Percentiles rank a stretch among this genome's conserved stretches.
phyloP scores from a whole-genome alignment of 2,888 invertebrate genomes.

The Tetragonula carbonaria region DNA sequence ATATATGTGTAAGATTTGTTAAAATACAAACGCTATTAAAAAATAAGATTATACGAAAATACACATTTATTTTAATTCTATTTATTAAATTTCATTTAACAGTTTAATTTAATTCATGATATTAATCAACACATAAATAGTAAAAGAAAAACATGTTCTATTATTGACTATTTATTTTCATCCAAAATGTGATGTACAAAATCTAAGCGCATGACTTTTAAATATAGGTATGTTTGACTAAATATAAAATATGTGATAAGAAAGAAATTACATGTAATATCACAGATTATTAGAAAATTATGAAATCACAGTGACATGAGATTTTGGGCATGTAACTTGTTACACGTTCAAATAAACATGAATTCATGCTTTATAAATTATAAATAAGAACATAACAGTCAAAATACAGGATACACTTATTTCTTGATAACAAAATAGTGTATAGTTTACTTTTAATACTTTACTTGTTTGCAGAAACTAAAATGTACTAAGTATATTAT shows the following conservation, averaged over 20 bases:
- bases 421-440: conserved; percentile 22
- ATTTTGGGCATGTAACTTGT: conserved; percentile 62
- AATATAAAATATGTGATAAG: conserved; percentile 70
- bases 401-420: conserved; percentile 58
- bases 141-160: conserved; percentile 47
- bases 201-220: conserved; percentile 67
- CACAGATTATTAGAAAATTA: conserved; percentile 71
- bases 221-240: conserved; percentile 63
- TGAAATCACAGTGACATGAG: conserved; percentile 72
- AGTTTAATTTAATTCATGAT: not conserved
- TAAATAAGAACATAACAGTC: conserved; percentile 68
- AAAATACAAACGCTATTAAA: conserved; percentile 1
- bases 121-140: conserved; percentile 19
- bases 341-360: conserved; percentile 66
- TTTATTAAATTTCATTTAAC: not conserved
- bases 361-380: conserved; percentile 65
- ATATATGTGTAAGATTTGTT: conserved; percentile 2
- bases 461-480: conserved; percentile 39
- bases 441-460: conserved; percentile 22
- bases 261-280: conserved; percentile 71
- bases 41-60: not conserved
- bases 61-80: not conserved
- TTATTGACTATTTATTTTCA: conserved; percentile 69
- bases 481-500: conserved; percentile 41
- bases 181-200: conserved; percentile 70